Evolutionary conservation across 2,113 vertebrate species (phyloP), one percentile per base, ranked within the genome.

Genomic region (Petroica traversi): DNA sequence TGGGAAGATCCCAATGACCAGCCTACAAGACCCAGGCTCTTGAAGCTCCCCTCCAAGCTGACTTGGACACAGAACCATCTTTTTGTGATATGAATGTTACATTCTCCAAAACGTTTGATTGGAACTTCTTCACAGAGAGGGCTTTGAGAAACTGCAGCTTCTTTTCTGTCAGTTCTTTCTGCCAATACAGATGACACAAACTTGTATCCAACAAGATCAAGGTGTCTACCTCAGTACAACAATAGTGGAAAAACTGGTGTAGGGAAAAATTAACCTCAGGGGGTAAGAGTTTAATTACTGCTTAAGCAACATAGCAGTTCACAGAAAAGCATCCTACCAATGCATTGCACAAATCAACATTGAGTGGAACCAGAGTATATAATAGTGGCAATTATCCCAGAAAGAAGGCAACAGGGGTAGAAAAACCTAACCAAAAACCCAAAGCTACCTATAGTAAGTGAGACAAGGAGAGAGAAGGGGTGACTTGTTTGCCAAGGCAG

Each of bases 1-100:
- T 5, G 1, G 1, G 15, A 12, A 68, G 52, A 85, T 0, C 7
- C 14, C 8, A 0, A 1, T 19, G 33, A 46, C 26, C 58, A 85
- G n/a, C 16, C 33, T 28, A 9, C 33, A 25, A 74, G n/a, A 43
- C 8, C 17, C 6, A 23, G 0, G 2, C 14, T n/a, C 19, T 33
- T 26, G 29, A 51, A 76, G 26, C 15, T 80, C 14, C 24, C 22
- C 19, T 71, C 40, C 31, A 61, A 48, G 23, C 1, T 57, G 58
- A 22, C 24, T 57, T 51, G 43, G 59, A 52, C 24, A 40, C 3
- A 2, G 46, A 89, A 62, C 62, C 20, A 58, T 25, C 40, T 58
- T 17, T 38, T 68, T 75, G 31, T 57, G 36, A 45, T 24, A 63
- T 2, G 12, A 59, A 38, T 19, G 6, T 48, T 34, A 36, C 1